Evolutionary conservation across 2,797 vertebrate species (phyloP).

Genomic region (Iguana delicatissima): DNA sequence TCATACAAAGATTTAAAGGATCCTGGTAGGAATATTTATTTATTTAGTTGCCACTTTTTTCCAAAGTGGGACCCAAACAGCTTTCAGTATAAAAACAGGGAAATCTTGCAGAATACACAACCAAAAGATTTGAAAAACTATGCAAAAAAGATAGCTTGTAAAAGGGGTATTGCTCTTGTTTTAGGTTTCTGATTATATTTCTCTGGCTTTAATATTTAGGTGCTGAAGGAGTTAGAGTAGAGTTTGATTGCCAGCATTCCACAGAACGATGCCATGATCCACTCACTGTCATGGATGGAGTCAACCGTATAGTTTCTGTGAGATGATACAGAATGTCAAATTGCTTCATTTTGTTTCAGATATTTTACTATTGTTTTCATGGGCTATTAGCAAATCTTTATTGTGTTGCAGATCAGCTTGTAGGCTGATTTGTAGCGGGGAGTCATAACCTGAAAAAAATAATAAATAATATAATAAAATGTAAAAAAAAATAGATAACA

Average conservation of each 20-base stretch:
- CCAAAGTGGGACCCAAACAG: too few relatives aligned
- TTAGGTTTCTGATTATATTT: constrained; percentile 1
- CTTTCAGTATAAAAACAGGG: too few relatives aligned
- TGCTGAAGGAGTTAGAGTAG: constrained; percentile 96
- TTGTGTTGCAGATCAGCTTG: background rate
- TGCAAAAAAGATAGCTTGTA: background rate
- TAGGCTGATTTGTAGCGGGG: background rate
- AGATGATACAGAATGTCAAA: constrained; percentile 67
- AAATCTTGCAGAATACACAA: background rate
- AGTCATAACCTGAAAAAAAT: background rate
- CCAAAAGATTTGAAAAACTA: background rate
- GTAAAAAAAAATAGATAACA: background rate
- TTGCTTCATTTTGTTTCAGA: background rate
- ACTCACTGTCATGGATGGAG: constrained; percentile 96
- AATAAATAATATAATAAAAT: background rate
- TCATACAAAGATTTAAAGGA: background rate
- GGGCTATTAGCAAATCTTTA: background rate
- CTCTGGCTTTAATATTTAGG: constrained; percentile 80
- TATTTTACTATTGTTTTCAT: background rate
- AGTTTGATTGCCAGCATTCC: constrained; percentile 98
- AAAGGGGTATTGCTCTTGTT: background rate
- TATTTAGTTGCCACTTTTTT: too few relatives aligned
- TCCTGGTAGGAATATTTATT: background rate
- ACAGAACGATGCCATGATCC: constrained; percentile 97
- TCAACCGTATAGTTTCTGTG: constrained; percentile 97